These are phyloP conservation scores for Graphium colonna DNA, from an alignment of 2,888 invertebrate species.

Conservation along the genomic window DNA sequence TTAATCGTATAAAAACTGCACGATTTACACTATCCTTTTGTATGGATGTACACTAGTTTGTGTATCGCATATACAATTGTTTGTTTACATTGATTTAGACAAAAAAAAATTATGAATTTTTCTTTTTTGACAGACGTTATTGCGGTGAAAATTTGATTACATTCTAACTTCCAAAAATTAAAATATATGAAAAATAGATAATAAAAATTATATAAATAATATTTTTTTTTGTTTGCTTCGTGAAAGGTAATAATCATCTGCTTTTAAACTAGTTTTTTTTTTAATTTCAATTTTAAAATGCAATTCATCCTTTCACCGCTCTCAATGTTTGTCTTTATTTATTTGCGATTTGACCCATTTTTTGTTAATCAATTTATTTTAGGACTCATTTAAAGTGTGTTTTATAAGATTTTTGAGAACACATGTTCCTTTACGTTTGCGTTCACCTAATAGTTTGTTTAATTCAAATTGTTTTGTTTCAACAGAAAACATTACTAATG, in stretches of 20 bases:
- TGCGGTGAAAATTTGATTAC: constrained; percentile 2
- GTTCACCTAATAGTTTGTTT: background rate
- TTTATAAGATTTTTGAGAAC: constrained; percentile 15
- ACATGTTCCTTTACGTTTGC: constrained; percentile 9
- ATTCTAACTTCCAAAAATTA: background rate
- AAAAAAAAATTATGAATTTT: constrained; percentile 25
- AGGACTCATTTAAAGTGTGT: constrained; percentile 7
- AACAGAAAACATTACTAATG: constrained; percentile 3
- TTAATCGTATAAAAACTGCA: constrained; percentile 23
- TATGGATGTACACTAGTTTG: constrained; percentile 63
- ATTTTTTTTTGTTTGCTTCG: no score
- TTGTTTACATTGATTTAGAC: constrained; percentile 29
- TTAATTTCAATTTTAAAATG: background rate
- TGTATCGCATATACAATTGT: constrained; percentile 47
- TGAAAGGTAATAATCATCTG: no score
- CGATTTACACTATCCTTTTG: constrained; percentile 38
- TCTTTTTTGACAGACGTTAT: constrained; percentile 1
- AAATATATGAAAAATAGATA: background rate
- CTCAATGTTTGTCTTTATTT: constrained; percentile 10
- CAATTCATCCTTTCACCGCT: background rate
- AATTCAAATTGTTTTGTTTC: constrained; percentile 6
- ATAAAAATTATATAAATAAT: no score
- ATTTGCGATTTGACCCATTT: constrained; percentile 21
- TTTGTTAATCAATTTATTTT: constrained; percentile 18
- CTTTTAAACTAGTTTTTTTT: background rate